Percentiles rank a stretch among this genome's conserved stretches.
Evolutionary conservation across 2,113 vertebrate genomes (phyloP).

Genomic region (Tragulus kanchil): DNA sequence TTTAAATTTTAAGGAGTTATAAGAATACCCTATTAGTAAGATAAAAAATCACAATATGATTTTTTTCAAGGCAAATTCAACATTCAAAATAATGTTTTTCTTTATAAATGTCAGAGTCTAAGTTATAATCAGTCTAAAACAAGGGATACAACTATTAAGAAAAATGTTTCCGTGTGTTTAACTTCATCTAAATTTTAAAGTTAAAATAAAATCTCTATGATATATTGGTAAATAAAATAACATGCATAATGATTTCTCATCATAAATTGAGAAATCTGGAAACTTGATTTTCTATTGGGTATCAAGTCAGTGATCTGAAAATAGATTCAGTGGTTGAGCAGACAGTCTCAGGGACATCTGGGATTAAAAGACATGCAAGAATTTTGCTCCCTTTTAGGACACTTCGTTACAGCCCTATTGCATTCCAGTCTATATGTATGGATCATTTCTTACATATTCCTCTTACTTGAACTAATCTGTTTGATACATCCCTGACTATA

Average conservation of each 20-base stretch:
- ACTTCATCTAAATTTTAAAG: background rate
- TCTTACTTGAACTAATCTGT: background rate
- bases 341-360: background rate
- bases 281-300: fast-evolving
- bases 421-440: background rate
- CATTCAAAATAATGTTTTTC: background rate
- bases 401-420: background rate
- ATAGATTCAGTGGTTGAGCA: background rate
- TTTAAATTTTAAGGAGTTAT: background rate
- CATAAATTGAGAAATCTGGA: background rate
- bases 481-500: background rate
- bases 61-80: background rate
- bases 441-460: background rate
- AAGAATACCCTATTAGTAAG: background rate
- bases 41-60: background rate
- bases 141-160: background rate
- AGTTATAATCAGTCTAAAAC: background rate
- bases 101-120: background rate
- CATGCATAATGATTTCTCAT: background rate
- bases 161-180: background rate
- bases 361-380: background rate
- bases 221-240: background rate
- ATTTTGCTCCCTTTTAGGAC: background rate
- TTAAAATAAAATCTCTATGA: background rate
- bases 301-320: background rate